Percentiles rank a stretch among this genome's conserved stretches.
phyloP scores from a whole-genome alignment of 2,797 vertebrate genomes.

The Peromyscus nudipes region DNA sequence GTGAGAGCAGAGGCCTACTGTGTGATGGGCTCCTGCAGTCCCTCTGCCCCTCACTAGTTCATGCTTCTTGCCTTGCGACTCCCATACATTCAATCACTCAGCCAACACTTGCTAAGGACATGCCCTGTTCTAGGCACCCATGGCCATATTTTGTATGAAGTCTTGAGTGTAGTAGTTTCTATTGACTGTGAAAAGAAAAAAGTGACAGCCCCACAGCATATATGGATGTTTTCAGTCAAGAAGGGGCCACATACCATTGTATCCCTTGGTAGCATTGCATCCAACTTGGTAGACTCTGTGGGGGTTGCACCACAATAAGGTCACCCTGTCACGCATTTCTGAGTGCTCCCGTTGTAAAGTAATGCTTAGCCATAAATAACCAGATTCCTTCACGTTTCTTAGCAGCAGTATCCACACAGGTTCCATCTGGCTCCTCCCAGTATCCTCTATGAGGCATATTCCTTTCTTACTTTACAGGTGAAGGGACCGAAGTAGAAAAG shows the following conservation, averaged over 20 bases:
- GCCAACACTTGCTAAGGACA: neutral
- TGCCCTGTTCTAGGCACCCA: neutral
- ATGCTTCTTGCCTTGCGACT: neutral
- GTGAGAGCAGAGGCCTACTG: neutral
- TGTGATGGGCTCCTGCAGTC: neutral
- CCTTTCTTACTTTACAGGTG: neutral
- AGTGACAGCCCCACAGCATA: neutral
- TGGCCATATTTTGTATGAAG: fast-evolving
- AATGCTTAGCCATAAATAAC: neutral
- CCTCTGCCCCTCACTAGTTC: neutral
- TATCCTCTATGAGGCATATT: fast-evolving
- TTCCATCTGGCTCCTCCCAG: neutral
- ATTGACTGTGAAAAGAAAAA: neutral
- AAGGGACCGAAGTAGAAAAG: neutral
- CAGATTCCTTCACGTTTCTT: neutral
- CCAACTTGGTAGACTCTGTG: neutral
- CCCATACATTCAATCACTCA: neutral
- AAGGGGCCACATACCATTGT: neutral
- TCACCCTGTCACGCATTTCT: neutral
- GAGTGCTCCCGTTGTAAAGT: neutral
- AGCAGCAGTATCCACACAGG: neutral
- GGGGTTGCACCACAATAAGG: neutral
- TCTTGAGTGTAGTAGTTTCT: neutral
- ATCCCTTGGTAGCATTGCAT: neutral
- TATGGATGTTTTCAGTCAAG: neutral